Conservation (phyloP, 2,113 vertebrate species). For the Eclectus roratus region DNA sequence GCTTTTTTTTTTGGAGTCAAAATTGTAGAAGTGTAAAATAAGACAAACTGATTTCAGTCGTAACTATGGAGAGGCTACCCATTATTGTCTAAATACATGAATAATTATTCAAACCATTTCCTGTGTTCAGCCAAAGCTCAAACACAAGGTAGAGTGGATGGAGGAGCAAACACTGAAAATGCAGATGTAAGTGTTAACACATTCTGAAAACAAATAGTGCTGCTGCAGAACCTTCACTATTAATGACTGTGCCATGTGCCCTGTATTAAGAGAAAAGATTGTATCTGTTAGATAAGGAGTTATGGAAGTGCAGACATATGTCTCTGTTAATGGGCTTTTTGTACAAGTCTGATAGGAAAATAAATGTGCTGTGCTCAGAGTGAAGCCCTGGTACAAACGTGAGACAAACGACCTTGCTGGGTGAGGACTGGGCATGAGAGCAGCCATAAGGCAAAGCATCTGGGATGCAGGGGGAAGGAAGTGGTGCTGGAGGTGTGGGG, state of each 20-base stretch:
- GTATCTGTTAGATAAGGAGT: conserved; percentile 47
- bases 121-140: neutral
- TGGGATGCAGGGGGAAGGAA: neutral
- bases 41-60: neutral
- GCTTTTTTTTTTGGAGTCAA: neutral
- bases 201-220: conserved; percentile 53
- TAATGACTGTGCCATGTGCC: conserved; percentile 23
- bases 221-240: neutral
- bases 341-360: neutral
- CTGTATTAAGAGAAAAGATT: conserved; percentile 41
- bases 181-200: conserved; percentile 10
- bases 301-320: conserved; percentile 12
- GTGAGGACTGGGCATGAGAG: neutral
- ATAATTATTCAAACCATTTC: conserved; percentile 39
- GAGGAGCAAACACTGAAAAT: conserved; percentile 40
- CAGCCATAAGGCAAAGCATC: rapidly evolving
- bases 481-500: rapidly evolving
- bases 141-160: neutral
- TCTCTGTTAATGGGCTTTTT: conserved; percentile 38
- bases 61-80: neutral
- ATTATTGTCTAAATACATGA: conserved; percentile 8
- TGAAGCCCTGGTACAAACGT: neutral
- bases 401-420: rapidly evolving
- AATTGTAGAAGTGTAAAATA: neutral
- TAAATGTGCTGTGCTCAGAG: neutral